Percentiles rank a stretch among this genome's conserved stretches.
These are phyloP conservation scores for Scaptomyza pallida DNA, from an alignment of 1,140 invertebrate species.

Conservation along the genomic window DNA sequence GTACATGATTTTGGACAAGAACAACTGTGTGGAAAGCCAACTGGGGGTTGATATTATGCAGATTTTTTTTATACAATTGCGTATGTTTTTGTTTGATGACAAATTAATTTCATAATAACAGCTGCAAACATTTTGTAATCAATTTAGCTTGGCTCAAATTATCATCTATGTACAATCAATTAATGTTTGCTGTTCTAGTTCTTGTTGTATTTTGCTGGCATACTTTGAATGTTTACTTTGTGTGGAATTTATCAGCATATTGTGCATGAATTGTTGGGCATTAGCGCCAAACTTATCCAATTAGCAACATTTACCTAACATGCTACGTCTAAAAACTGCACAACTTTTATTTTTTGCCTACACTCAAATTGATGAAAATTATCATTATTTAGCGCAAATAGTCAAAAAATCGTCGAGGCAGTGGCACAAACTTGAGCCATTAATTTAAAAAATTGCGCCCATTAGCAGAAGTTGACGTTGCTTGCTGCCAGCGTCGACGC, in stretches of 20 bases:
- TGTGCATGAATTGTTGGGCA: neutral
- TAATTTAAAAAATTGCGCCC: conserved; percentile 58
- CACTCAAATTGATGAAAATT: conserved; percentile 42
- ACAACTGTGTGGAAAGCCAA: conserved; percentile 20
- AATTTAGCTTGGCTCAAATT: conserved; percentile 43
- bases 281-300: conserved; percentile 25
- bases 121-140: conserved; percentile 80
- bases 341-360: neutral
- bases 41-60: conserved; percentile 66
- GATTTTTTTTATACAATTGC: conserved; percentile 45
- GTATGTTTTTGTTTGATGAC: conserved; percentile 71
- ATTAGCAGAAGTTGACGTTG: conserved; percentile 53
- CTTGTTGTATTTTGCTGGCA: conserved; percentile 13
- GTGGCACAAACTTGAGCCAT: conserved; percentile 50
- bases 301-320: conserved; percentile 9
- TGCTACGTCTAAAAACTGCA: neutral
- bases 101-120: conserved; percentile 82
- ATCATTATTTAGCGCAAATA: conserved; percentile 60
- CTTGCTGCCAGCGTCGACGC: conserved; percentile 17
- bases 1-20: conserved; percentile 37
- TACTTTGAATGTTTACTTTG: conserved; percentile 16
- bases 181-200: conserved; percentile 55
- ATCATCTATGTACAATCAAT: conserved; percentile 60
- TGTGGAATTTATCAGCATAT: conserved; percentile 13
- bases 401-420: conserved; percentile 39